Conservation (phyloP, 2,888 invertebrate genomes). For the Adelphocoris suturalis region DNA sequence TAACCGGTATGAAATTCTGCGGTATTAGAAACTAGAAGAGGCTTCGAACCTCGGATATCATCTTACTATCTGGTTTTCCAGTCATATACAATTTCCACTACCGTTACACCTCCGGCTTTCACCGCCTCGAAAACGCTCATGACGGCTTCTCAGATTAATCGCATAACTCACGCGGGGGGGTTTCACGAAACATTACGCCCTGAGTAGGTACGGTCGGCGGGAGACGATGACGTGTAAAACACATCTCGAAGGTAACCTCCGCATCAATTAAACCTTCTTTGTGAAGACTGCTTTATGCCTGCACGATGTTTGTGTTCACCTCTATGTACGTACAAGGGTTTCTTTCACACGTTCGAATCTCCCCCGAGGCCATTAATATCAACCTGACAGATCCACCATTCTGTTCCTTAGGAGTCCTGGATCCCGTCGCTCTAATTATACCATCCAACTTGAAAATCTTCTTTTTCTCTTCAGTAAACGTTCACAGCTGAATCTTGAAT, state of each 20-base stretch:
- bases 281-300: slow-evolving; percentile 34
- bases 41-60: not conserved
- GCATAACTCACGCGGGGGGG: slow-evolving; percentile 9
- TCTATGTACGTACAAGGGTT: slow-evolving; percentile 35
- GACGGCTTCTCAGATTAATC: not conserved
- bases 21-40: slow-evolving; percentile 45
- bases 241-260: not conserved
- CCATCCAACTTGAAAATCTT: slow-evolving; percentile 12
- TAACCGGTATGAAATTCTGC: slow-evolving; percentile 27
- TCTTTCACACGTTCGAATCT: slow-evolving; percentile 41
- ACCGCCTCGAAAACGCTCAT: slow-evolving; percentile 12
- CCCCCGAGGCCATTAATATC: slow-evolving; percentile 33
- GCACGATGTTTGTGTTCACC: slow-evolving; percentile 40
- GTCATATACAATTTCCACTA: slow-evolving; percentile 45
- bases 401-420: not conserved
- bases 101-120: slow-evolving; percentile 41
- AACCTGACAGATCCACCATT: slow-evolving; percentile 29
- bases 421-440: slow-evolving; percentile 41
- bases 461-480: slow-evolving; percentile 7
- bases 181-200: slow-evolving; percentile 13
- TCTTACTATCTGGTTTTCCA: slow-evolving; percentile 41
- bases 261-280: slow-evolving; percentile 54
- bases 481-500: not conserved
- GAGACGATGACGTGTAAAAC: slow-evolving; percentile 46
- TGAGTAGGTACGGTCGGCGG: not conserved